Conservation (phyloP, 23 tunicate genomes). For the Styela plicata region DNA sequence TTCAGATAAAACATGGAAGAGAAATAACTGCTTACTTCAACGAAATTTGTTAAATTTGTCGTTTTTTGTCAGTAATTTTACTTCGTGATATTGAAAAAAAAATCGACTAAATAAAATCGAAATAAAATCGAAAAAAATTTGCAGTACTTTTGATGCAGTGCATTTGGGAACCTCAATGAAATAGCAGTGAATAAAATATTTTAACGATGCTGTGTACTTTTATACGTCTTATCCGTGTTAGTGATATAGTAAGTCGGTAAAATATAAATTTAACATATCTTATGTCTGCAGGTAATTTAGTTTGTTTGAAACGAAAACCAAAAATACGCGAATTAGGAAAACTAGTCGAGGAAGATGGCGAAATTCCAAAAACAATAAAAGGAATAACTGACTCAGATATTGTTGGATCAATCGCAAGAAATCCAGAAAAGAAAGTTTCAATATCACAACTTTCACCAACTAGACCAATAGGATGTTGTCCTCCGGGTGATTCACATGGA, state of each 20-base stretch:
- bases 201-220: not conserved
- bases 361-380: not conserved
- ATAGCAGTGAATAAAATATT: not conserved
- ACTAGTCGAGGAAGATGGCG: not conserved
- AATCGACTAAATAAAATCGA: too few species aligned
- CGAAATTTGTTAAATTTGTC: too few species aligned
- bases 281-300: not conserved
- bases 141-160: too few species aligned
- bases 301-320: slow-evolving; percentile 6
- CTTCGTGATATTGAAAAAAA: too few species aligned
- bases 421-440: not conserved
- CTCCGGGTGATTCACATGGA: slow-evolving; percentile 70
- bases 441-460: not conserved
- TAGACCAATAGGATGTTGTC: slow-evolving; percentile 70
- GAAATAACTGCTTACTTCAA: too few species aligned
- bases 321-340: not conserved
- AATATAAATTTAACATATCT: not conserved
- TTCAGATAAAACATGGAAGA: too few species aligned
- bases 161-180: too few species aligned
- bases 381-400: not conserved
- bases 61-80: too few species aligned
- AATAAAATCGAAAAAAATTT: too few species aligned
- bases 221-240: not conserved
- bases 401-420: not conserved
- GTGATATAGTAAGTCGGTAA: not conserved